Evolutionary conservation across 2,888 invertebrate genomes (phyloP), one percentile per base, ranked within the genome.

Genomic region (Neoascia interrupta): DNA sequence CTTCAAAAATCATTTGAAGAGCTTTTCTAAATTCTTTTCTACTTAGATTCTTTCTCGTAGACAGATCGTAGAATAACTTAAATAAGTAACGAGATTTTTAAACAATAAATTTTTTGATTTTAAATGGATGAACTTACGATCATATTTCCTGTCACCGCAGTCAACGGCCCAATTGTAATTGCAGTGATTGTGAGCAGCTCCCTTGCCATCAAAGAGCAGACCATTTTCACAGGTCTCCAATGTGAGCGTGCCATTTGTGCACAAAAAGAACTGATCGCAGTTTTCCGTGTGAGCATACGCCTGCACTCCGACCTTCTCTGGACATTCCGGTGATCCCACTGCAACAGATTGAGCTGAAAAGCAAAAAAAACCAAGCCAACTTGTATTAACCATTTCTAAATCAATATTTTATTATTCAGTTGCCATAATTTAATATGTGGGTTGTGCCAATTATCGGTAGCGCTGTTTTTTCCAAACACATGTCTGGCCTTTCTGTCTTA

Each of bases 101-200:
- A n/a, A n/a, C n/a, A n/a, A n/a, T n/a, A n/a, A n/a, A n/a, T n/a
- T n/a, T n/a, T n/a, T n/a, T n/a, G n/a, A n/a, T n/a, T n/a, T n/a
- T n/a, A n/a, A n/a, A n/a, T n/a, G n/a, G n/a, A n/a, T n/a, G n/a
- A n/a, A 84, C 94, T 92, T 89, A 96, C 96, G 89, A 84, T 96
- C 95, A 84, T 93, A 93, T 86, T 94, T 93, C 83, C 96, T 92
- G 61, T 92, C 90, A 51, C 94, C 96, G 85, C 97, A 97, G 82
- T 96, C 92, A 2, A 94, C 96, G 8, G 95, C 96, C 97, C 97
- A 97, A 90, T 96, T 91, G 90, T 97, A 97, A 90, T 96, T 96
- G 91, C 97, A 97, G 90, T 97, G 96, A 88, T 97, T 94, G 90
- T 97, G 94, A 0, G 95, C 94, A 15, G 93, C 93, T 1, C 97